Percentiles rank a stretch among this genome's conserved stretches.
Evolutionary conservation across 2,113 vertebrate species (phyloP).

Genomic region (Cephalopholis sonnerati): DNA sequence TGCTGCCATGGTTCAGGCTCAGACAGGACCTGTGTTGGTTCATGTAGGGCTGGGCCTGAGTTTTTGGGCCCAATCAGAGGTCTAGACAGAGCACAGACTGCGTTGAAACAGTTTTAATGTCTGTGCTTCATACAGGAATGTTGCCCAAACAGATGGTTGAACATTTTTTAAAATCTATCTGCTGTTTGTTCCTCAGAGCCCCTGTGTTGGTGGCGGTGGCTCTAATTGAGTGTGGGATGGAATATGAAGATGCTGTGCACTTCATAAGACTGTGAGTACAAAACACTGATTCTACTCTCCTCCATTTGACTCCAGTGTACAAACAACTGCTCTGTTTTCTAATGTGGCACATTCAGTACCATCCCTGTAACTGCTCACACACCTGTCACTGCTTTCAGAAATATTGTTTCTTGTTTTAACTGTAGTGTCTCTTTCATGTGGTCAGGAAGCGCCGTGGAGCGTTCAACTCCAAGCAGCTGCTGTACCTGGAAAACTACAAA

Average conservation of each 20-base stretch:
- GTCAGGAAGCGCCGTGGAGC: conserved; percentile 95
- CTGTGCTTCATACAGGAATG: neutral
- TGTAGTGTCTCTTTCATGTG: neutral
- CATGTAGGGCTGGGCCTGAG: no score
- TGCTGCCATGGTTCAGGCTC: no score
- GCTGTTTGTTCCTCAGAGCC: conserved; percentile 86
- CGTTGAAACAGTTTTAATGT: neutral
- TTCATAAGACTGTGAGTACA: conserved; percentile 96
- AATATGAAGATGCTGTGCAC: conserved; percentile 98
- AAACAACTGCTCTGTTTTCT: neutral
- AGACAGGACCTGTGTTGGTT: no score
- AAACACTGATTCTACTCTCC: neutral
- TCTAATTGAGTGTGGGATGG: conserved; percentile 98
- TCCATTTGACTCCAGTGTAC: neutral
- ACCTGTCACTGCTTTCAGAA: neutral
- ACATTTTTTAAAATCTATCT: neutral
- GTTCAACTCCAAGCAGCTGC: conserved; percentile 98
- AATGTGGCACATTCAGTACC: neutral
- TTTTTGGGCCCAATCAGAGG: no score
- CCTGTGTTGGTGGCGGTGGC: conserved; percentile 97
- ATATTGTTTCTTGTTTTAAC: neutral
- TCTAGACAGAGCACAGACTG: neutral
- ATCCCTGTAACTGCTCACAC: neutral
- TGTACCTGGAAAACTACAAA: conserved; percentile 98
- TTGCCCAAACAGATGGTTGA: neutral